Evolutionary conservation across 2,888 invertebrate species (phyloP), one percentile per base, ranked within the genome.

Genomic region (Sarcophaga subvicina): DNA sequence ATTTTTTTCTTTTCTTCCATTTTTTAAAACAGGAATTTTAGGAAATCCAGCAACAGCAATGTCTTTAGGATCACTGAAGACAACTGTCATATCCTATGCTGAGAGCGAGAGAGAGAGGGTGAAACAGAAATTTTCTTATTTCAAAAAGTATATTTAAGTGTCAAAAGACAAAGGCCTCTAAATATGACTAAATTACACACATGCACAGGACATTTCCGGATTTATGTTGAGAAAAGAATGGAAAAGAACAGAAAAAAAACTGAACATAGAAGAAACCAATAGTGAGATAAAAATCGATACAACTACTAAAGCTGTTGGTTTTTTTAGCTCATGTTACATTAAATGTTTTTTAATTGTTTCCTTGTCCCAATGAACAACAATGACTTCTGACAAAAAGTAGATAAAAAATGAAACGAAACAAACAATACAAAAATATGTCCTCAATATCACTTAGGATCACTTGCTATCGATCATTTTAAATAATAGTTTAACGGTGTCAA

Each of bases 261-360:
- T 6, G 37, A 37, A 37, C 8, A 37, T 6, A 37, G 37, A 37
- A 49, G 25, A 72, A 75, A 73, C 45, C 54, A 54, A 54, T 14
- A 54, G 54, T 4, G 54, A 54, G 64, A 83, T 72, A 84, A 71
- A 86, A 86, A 88, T 88, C 54, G 87, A 86, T 88, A 86, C 77
- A 83, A 72, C 83, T 85, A 87, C 87, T 87, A 87, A 87, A 71
- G 37, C 83, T 91, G 87, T 91, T 91, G 91, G 91, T 91, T 91
- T 91, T 79, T 91, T 91, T 91, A 91, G 90, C 89, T 91, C 91
- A 91, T 91, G 91, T 91, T 91, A 89, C 91, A 89, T 88, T 37
- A 83, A 87, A 79, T 76, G 78, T 75, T 87, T 78, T 80, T 84
- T 84, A 87, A 84, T 87, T 87, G 84, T 87, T 73, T 75, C 47